phyloP scores from a whole-genome alignment of 2,888 invertebrate genomes.

The Cheilosia vernalis region DNA sequence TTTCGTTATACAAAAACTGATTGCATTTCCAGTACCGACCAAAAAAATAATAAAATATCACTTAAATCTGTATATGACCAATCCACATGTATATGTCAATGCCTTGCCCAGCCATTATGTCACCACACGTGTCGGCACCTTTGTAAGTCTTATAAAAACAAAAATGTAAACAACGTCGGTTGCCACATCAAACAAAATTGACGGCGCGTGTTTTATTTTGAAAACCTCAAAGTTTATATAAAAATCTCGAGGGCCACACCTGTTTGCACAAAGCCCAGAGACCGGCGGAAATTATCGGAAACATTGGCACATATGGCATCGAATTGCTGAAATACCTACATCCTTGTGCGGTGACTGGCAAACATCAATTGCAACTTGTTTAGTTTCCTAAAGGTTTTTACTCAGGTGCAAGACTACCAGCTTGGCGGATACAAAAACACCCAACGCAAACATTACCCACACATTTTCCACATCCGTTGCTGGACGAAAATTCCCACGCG shows the following conservation, averaged over 20 bases:
- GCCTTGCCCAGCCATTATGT: background rate
- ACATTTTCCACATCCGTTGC: constrained; percentile 51
- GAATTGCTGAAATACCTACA: background rate
- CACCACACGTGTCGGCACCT: background rate
- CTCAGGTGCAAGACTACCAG: constrained; percentile 46
- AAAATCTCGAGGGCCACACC: background rate
- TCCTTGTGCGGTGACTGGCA: background rate
- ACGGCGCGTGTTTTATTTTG: background rate
- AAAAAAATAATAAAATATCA: too few relatives aligned
- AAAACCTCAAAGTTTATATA: background rate
- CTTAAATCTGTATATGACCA: too few relatives aligned
- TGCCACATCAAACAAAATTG: background rate
- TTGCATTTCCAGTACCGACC: too few relatives aligned
- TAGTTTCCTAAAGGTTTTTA: constrained; percentile 14
- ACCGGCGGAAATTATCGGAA: background rate
- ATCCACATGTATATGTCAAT: background rate
- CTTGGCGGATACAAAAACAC: constrained; percentile 22
- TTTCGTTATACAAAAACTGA: too few relatives aligned
- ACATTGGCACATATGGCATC: constrained; percentile 15
- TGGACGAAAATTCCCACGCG: constrained; percentile 7
- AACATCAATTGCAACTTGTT: constrained; percentile 8
- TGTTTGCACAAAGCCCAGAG: background rate
- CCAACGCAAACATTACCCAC: constrained; percentile 58
- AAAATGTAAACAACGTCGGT: background rate
- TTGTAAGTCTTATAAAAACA: background rate